Conservation (phyloP, 2,113 vertebrate species). For the Oncorhynchus nerka region DNA sequence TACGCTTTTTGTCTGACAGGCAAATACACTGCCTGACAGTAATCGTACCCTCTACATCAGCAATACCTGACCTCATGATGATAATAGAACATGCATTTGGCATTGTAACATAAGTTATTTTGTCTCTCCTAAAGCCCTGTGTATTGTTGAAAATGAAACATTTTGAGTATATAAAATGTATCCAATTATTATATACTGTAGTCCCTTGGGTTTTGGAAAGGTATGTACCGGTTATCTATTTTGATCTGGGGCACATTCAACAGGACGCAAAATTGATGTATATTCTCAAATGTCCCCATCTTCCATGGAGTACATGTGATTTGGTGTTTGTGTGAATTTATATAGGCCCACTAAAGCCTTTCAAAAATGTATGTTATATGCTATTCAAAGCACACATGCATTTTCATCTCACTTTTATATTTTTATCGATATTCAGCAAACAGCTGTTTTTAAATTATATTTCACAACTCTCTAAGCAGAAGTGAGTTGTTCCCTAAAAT, state of each 20-base stretch:
- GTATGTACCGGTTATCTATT: too few relatives aligned
- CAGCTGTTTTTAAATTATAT: neutral
- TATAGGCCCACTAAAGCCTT: too few relatives aligned
- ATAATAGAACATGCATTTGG: constrained; percentile 16
- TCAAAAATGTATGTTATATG: too few relatives aligned
- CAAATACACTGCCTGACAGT: neutral
- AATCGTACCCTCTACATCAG: constrained; percentile 25
- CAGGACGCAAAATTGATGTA: neutral
- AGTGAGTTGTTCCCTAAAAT: constrained; percentile 4
- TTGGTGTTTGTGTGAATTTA: neutral
- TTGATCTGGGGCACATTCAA: too few relatives aligned
- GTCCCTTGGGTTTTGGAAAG: neutral
- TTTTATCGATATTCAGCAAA: neutral
- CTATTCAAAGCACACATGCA: neutral
- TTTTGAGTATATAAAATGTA: neutral
- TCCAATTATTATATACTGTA: constrained; percentile 1
- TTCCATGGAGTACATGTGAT: neutral
- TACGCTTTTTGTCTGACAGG: too few relatives aligned
- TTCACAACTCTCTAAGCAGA: too few relatives aligned
- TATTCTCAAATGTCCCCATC: neutral
- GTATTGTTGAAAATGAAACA: neutral
- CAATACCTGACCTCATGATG: constrained; percentile 20
- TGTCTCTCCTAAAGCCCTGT: neutral
- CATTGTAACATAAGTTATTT: constrained; percentile 2
- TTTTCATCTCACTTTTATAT: neutral